Evolutionary conservation across 30 jellyfish, hydroid and myxozoan species (phyloP), one percentile per base, ranked within the genome.

Genomic region (Aurelia aurita complex sp. Pacific): DNA sequence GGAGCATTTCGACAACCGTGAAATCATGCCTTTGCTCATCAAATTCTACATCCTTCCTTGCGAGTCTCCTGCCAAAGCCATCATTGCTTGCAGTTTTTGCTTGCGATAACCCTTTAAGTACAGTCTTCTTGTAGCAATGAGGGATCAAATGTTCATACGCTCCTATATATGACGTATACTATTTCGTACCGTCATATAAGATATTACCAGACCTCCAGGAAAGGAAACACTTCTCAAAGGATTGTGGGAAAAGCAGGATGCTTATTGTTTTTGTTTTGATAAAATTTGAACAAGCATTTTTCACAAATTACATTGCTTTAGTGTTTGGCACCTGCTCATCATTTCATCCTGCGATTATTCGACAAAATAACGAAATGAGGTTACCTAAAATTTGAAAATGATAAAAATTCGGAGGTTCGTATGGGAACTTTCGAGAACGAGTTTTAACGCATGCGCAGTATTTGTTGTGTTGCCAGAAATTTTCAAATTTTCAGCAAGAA

Each of bases 1-100:
- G 86, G 86, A 66, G 91, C 95, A 90, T 90, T 69, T 75, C 91
- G 95, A 74, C 85, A 88, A 71, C 75, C 79, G 64, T 57, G 92
- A 82, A 82, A 82, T 82, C 92, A 82, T 82, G 75, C 73, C 92
- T 76, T 72, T 71, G 18, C 63, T 67, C 34, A 55, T 74, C 68
- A 69, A 81, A 36, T 17, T 67, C 51, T 70, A 52, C 79, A 60
- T 60, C 64, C 66, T 60, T 71, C 57, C 73, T 35, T 69, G 42
- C 34, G 72, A 54, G 54, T 29, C 43, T 40, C 73, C 77, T 75
- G 85, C 92, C 80, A 59, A 82, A 81, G 92, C 86, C 92, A 51
- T 55, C 73, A 64, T 60, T 60, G 15, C 64, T 65, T 77, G 73
- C 87, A 61, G 70, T 61, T 10, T 17, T 17, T 77, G 62, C 77